Evolutionary conservation across 1,140 invertebrate species (phyloP).

Genomic region (Zaprionus kolodkinae): DNA sequence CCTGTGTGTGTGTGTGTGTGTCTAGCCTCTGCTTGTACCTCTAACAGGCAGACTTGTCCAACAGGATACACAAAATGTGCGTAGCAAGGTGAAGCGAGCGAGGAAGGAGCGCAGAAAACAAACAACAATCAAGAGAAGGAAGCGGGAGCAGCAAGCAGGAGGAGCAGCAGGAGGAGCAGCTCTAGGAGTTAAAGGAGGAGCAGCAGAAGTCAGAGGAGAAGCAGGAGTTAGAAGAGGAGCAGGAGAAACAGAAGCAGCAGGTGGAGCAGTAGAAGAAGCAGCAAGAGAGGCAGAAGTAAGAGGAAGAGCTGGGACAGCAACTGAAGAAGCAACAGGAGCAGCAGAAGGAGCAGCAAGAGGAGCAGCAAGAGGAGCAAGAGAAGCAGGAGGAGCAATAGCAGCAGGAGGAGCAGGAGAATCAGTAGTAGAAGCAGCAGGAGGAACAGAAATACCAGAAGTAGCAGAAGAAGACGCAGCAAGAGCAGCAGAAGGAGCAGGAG

Average conservation of each 20-base stretch:
- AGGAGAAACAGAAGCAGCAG: too few relatives aligned
- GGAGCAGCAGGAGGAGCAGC: neutral
- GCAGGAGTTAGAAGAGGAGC: neutral
- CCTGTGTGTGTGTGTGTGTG: constrained; percentile 26
- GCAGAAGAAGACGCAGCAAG: neutral
- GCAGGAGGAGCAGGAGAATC: neutral
- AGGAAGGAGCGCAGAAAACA: constrained; percentile 14
- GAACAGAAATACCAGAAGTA: neutral
- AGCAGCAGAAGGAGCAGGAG: too few relatives aligned
- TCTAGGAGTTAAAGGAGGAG: too few relatives aligned
- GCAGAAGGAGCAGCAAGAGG: neutral
- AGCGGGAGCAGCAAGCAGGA: neutral
- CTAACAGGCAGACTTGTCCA: constrained; percentile 35
- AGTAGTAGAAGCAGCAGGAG: neutral
- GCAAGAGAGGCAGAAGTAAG: neutral
- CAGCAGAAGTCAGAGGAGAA: neutral
- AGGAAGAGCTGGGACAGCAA: neutral
- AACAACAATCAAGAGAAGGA: constrained; percentile 21
- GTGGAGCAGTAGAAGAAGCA: neutral
- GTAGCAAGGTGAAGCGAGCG: constrained; percentile 26
- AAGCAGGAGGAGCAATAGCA: neutral
- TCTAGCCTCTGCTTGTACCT: constrained; percentile 30
- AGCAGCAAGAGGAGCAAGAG: neutral
- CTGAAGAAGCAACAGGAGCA: neutral
- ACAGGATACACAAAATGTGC: constrained; percentile 56